Evolutionary conservation across 1,140 invertebrate genomes (phyloP), one percentile per base, ranked within the genome.

Genomic region (Dryas iulia): DNA sequence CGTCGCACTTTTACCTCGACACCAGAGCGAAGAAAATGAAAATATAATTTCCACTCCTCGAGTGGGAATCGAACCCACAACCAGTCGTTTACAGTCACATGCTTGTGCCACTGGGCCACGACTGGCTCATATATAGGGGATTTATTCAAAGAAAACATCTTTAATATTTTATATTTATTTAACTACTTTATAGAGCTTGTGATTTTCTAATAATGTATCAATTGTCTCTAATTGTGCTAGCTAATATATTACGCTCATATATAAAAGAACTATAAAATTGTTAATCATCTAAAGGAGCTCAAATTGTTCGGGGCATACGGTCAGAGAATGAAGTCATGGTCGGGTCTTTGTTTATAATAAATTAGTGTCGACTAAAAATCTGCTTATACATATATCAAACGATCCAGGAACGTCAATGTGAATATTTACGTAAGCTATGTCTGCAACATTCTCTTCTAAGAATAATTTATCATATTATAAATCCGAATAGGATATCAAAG

Each of bases 301-400:
- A 62, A 63, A 72, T 57, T 63, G 65, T 68, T 57, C 47, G 57
- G 65, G 68, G 54, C 71, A 65, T 66, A 69, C 67, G 72, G 66
- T 53, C 54, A 59, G 60, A 60, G 73, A 71, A 77, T 77, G 74
- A 71, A 76, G 74, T 75, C 73, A 77, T 35, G 74, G 77, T 56
- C 69, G 69, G 25, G 57, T 64, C 64, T 30, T 62, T 77, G 73
- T 73, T 71, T 74, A 68, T 71, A 74, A 73, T 73, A 73, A 71
- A 74, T 69, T 71, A 66, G 65, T 67, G 54, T 67, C 61, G 66
- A 69, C 26, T 33, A 66, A 35, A 67, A 59, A 67, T 59, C 23
- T 56, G 39, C 52, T 54, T 56, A 59, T 21, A 47, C 26, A 28
- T 52, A 53, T 60, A 59, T 69, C 25, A 67, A 72, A 75, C 54